Percentiles rank a stretch among this genome's conserved stretches.
phyloP scores from a whole-genome alignment of 1,140 invertebrate species.

The Drosophila tropicalis region DNA sequence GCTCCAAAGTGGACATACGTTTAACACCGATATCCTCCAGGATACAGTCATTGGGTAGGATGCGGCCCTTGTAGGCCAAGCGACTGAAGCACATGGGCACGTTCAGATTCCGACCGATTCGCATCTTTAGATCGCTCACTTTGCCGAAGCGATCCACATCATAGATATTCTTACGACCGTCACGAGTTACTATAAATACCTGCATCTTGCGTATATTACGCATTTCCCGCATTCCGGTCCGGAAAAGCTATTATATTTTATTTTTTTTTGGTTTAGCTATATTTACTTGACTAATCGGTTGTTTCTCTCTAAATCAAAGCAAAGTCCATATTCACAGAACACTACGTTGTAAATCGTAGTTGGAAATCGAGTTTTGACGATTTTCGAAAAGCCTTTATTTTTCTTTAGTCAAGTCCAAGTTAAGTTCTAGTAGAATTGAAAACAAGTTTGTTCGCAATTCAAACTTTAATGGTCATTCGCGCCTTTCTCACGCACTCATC shows the following conservation, averaged over 20 bases:
- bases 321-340: not conserved
- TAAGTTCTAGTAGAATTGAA: too few relatives aligned
- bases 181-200: slow-evolving; percentile 56
- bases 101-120: slow-evolving; percentile 49
- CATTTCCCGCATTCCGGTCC: slow-evolving; percentile 20
- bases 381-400: not conserved
- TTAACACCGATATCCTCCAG: slow-evolving; percentile 58
- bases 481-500: not conserved
- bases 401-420: not conserved
- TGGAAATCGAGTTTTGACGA: not conserved
- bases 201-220: slow-evolving; percentile 36
- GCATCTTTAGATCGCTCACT: slow-evolving; percentile 51
- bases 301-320: not conserved
- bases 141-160: slow-evolving; percentile 55
- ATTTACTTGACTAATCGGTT: not conserved
- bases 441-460: too few relatives aligned
- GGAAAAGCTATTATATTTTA: not conserved
- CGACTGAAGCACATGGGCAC: slow-evolving; percentile 71
- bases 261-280: not conserved
- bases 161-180: slow-evolving; percentile 55
- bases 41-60: slow-evolving; percentile 48
- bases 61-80: slow-evolving; percentile 50
- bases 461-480: not conserved
- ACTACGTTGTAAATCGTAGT: not conserved
- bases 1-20: slow-evolving; percentile 61